These are phyloP conservation scores for Gymnoscopelus microlampas DNA, from an alignment of 2,797 vertebrate genomes.

Conservation along the genomic window DNA sequence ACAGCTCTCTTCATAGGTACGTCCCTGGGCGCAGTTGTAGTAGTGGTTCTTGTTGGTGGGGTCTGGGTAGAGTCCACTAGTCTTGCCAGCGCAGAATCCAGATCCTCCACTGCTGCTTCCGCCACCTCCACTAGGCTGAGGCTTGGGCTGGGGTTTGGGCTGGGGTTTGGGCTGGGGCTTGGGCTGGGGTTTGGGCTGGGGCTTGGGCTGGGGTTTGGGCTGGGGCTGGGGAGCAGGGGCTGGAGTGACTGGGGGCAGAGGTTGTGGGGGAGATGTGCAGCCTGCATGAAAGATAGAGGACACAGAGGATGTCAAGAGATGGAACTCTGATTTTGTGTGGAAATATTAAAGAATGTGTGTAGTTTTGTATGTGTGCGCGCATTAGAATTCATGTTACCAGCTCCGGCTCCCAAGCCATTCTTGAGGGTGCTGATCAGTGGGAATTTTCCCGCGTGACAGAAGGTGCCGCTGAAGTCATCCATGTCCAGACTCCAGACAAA, in stretches of 20 bases:
- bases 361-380: background rate
- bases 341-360: too few relatives aligned
- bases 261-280: slow-evolving; percentile 32
- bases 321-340: too few relatives aligned
- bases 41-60: too few relatives aligned
- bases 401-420: slow-evolving; percentile 63
- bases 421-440: slow-evolving; percentile 78
- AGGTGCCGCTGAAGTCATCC: slow-evolving; percentile 79
- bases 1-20: too few relatives aligned
- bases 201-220: slow-evolving; percentile 17
- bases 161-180: slow-evolving; percentile 6
- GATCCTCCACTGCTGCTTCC: too few relatives aligned
- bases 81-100: too few relatives aligned
- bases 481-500: slow-evolving; percentile 72
- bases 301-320: background rate
- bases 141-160: slow-evolving; percentile 13
- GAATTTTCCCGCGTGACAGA: slow-evolving; percentile 77
- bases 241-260: slow-evolving; percentile 46
- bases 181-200: background rate
- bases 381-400: slow-evolving; percentile 32
- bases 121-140: background rate
- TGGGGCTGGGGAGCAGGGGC: slow-evolving; percentile 10
- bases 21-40: too few relatives aligned
- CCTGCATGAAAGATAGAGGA: slow-evolving; percentile 30
- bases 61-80: too few relatives aligned